phyloP scores from a whole-genome alignment of 2,888 invertebrate genomes.

The Nasonovia ribisnigri region DNA sequence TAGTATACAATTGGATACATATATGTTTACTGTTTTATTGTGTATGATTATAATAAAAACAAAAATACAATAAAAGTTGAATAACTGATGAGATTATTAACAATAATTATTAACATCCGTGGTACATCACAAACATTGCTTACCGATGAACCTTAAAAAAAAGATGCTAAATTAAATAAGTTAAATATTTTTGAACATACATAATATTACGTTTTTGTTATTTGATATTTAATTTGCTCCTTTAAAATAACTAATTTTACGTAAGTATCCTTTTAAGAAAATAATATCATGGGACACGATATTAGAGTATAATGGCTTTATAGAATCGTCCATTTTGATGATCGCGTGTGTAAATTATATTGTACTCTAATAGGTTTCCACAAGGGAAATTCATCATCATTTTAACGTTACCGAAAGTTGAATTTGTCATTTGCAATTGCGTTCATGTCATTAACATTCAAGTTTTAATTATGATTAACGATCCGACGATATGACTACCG shows the following conservation, averaged over 20 bases:
- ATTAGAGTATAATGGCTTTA: background rate
- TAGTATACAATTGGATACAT: background rate
- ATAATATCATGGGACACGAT: background rate
- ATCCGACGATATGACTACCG: conserved; percentile 3
- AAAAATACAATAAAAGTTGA: background rate
- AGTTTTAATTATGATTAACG: conserved; percentile 60
- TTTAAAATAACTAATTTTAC: background rate
- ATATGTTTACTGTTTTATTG: background rate
- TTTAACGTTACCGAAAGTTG: background rate
- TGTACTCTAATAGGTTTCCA: background rate
- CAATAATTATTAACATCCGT: background rate
- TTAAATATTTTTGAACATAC: background rate
- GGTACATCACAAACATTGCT: background rate
- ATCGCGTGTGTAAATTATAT: background rate
- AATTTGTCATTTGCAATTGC: conserved; percentile 30
- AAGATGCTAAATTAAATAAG: too few relatives aligned
- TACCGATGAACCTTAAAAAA: background rate
- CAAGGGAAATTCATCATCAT: background rate
- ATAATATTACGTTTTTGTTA: background rate
- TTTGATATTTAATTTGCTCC: background rate
- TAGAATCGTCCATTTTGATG: background rate
- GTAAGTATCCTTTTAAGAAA: background rate
- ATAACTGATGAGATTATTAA: background rate
- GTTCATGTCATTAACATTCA: conserved; percentile 38
- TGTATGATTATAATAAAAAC: background rate